Evolutionary conservation across 2,888 invertebrate species (phyloP).

Genomic region (Melikaiella ostensackeni): DNA sequence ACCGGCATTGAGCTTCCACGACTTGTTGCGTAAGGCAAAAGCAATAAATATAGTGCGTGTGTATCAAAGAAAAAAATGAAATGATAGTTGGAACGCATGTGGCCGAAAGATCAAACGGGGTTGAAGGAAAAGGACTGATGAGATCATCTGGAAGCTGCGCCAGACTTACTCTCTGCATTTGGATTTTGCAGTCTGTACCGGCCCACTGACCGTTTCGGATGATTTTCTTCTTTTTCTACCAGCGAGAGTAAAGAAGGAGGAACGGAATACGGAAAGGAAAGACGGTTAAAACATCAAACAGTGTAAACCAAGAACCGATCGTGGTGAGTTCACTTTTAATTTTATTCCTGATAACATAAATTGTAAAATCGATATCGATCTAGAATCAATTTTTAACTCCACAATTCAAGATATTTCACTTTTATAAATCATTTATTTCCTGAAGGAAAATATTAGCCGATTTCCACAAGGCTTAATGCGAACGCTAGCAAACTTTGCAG

Average conservation of each 20-base stretch:
- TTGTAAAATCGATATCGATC: not conserved
- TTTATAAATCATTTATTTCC: not conserved
- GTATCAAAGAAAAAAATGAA: slow-evolving; percentile 46
- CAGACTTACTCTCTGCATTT: slow-evolving; percentile 25
- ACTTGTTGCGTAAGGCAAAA: slow-evolving; percentile 17
- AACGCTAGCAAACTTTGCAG: not conserved
- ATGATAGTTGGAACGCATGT: slow-evolving; percentile 51
- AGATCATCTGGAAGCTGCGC: slow-evolving; percentile 65
- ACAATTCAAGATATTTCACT: not conserved
- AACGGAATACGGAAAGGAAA: slow-evolving; percentile 13
- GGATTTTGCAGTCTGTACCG: slow-evolving; percentile 64
- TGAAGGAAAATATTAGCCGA: too few species aligned
- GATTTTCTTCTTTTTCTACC: slow-evolving; percentile 48
- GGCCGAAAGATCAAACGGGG: slow-evolving; percentile 67
- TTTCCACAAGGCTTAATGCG: not conserved
- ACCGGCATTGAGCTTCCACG: slow-evolving; percentile 25
- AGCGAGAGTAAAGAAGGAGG: slow-evolving; percentile 7
- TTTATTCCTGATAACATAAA: not conserved
- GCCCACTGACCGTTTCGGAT: slow-evolving; percentile 66
- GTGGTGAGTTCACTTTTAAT: slow-evolving; percentile 38
- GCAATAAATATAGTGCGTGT: slow-evolving; percentile 37
- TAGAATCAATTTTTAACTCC: not conserved
- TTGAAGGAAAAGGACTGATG: slow-evolving; percentile 67
- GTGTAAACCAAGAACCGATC: slow-evolving; percentile 22
- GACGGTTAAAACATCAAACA: not conserved